Conservation (phyloP, 2,888 invertebrate genomes). For the Xylota segnis region DNA sequence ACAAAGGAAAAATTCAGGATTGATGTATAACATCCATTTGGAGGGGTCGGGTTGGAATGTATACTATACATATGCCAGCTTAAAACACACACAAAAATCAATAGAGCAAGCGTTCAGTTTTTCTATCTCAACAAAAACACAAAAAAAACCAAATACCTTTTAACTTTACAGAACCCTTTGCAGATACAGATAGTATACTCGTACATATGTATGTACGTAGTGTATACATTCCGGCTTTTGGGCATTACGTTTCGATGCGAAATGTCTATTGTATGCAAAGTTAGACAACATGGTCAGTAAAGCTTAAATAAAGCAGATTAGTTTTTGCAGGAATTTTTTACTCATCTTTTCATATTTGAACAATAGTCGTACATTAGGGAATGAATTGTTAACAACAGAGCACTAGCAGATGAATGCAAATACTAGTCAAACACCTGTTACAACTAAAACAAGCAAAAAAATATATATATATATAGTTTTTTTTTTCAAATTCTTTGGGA, state of each 20-base stretch:
- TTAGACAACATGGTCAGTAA: slow-evolving; percentile 39
- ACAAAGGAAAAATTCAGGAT: slow-evolving; percentile 9
- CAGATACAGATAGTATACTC: background rate
- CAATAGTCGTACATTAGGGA: slow-evolving; percentile 16
- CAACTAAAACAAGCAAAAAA: slow-evolving; percentile 3
- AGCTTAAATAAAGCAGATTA: slow-evolving; percentile 69
- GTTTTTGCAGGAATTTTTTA: background rate
- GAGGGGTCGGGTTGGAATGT: too few relatives aligned
- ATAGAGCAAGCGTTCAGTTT: slow-evolving; percentile 14
- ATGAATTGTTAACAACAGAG: slow-evolving; percentile 1
- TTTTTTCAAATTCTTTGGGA: background rate
- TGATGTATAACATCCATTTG: slow-evolving; percentile 22
- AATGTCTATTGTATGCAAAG: slow-evolving; percentile 11
- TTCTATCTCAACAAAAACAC: background rate
- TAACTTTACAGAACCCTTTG: background rate
- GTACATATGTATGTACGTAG: background rate
- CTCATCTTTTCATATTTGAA: background rate
- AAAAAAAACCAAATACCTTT: slow-evolving; percentile 1
- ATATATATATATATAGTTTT: too few relatives aligned
- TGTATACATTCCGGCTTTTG: slow-evolving; percentile 28
- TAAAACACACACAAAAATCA: background rate
- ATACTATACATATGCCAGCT: background rate
- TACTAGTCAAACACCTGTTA: slow-evolving; percentile 22
- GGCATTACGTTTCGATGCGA: slow-evolving; percentile 18
- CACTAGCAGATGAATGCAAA: slow-evolving; percentile 21